Evolutionary conservation across 2,797 vertebrate species (phyloP).

Genomic region (Linurgus olivaceus): DNA sequence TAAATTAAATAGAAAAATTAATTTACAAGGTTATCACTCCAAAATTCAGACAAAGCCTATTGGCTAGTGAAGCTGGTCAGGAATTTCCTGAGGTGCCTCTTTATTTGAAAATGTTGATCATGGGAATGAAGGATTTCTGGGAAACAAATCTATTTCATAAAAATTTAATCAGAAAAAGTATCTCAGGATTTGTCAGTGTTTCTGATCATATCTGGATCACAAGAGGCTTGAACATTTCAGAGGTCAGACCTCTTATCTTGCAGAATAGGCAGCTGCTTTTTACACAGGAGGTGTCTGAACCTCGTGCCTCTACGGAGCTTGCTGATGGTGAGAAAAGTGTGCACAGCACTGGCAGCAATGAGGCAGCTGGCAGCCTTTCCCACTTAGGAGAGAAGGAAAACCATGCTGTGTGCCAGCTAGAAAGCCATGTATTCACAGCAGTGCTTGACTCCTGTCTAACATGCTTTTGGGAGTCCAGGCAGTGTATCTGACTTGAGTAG

Average conservation of each 20-base stretch:
- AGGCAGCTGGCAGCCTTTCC: not conserved
- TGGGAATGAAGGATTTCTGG: not conserved
- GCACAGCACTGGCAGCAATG: rapidly evolving
- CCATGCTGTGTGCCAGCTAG: not conserved
- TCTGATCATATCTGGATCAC: not conserved
- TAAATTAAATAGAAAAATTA: constrained; percentile 56
- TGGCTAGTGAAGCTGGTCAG: not conserved
- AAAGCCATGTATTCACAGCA: not conserved
- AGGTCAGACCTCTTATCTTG: not conserved
- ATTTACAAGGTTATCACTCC: constrained; percentile 7
- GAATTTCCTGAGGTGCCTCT: not conserved
- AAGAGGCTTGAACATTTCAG: not conserved
- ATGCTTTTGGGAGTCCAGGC: not conserved
- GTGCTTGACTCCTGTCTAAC: not conserved
- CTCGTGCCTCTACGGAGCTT: rapidly evolving
- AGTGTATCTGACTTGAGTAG: not conserved
- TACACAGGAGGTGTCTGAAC: not conserved
- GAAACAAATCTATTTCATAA: not conserved
- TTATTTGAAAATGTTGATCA: not conserved
- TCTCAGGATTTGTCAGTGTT: not conserved
- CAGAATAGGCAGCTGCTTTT: not conserved
- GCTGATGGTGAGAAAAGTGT: not conserved
- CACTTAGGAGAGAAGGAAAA: not conserved
- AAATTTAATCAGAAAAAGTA: not conserved
- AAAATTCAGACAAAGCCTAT: not conserved